Evolutionary conservation across 1,140 invertebrate species (phyloP).

Genomic region (Ylistrum balloti): DNA sequence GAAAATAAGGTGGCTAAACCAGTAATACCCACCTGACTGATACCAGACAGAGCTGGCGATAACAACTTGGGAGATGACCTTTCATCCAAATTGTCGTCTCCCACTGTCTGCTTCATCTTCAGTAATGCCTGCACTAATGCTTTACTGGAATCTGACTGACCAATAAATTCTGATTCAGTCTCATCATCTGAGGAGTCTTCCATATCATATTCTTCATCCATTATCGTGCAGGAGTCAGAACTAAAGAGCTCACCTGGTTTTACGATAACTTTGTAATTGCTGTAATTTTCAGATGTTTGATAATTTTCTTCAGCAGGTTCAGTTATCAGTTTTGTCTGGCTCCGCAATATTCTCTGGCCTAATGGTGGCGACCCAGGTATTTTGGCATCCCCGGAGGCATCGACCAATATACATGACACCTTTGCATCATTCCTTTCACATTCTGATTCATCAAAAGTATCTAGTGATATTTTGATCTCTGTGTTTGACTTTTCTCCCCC

Average conservation of each 20-base stretch:
- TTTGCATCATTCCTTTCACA: background rate
- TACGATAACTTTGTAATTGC: background rate
- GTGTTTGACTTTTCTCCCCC: background rate
- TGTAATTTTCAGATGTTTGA: background rate
- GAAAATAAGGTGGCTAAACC: too few relatives aligned
- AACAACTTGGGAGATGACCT: constrained; percentile 59
- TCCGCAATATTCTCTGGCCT: background rate
- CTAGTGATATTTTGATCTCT: background rate
- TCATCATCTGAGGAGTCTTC: background rate
- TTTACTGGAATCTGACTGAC: background rate
- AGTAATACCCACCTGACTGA: constrained; percentile 63
- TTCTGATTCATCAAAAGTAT: background rate
- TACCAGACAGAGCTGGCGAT: constrained; percentile 69
- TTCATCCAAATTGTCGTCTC: constrained; percentile 3
- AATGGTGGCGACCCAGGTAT: background rate
- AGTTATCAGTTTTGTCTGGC: background rate
- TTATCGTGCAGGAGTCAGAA: background rate
- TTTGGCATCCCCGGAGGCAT: constrained; percentile 50
- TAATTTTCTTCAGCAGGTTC: background rate
- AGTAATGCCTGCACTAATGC: background rate
- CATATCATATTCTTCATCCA: constrained; percentile 2
- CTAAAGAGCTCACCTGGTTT: background rate
- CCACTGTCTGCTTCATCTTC: background rate
- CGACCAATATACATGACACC: background rate
- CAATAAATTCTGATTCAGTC: background rate